These are phyloP conservation scores for Protomyctophum bolini DNA, from an alignment of 2,113 vertebrate genomes.

Conservation along the genomic window DNA sequence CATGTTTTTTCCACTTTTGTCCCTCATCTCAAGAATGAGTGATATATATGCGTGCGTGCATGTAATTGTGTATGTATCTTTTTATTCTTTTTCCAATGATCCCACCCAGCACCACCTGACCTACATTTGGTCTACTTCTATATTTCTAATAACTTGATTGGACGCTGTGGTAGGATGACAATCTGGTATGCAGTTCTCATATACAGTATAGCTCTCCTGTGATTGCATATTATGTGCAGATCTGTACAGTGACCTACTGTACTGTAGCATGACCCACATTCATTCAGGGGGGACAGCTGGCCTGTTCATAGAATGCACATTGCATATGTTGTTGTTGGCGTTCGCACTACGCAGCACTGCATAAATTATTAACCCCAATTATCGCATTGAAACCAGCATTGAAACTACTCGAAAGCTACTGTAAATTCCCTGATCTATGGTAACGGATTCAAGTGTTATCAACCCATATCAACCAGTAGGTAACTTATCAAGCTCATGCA, in stretches of 20 bases:
- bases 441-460: no score
- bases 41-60: no score
- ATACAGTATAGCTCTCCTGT: constrained; percentile 14
- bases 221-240: constrained; percentile 27
- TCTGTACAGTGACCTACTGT: constrained; percentile 40
- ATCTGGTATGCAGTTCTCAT: constrained; percentile 26
- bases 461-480: no score
- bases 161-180: constrained; percentile 24
- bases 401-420: no score
- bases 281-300: constrained; percentile 67
- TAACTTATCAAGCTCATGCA: no score
- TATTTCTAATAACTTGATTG: constrained; percentile 35
- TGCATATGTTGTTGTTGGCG: constrained; percentile 58
- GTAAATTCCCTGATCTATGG: no score
- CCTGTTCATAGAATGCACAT: constrained; percentile 41
- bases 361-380: constrained; percentile 66
- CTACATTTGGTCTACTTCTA: not conserved
- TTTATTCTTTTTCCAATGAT: no score
- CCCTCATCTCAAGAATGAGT: no score
- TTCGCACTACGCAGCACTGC: not conserved
- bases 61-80: no score
- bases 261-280: constrained; percentile 70
- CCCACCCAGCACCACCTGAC: no score
- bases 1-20: no score
- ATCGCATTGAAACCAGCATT: no score